Evolutionary conservation across 2,113 vertebrate genomes (phyloP).

Genomic region (Myxocyprinus asiaticus): DNA sequence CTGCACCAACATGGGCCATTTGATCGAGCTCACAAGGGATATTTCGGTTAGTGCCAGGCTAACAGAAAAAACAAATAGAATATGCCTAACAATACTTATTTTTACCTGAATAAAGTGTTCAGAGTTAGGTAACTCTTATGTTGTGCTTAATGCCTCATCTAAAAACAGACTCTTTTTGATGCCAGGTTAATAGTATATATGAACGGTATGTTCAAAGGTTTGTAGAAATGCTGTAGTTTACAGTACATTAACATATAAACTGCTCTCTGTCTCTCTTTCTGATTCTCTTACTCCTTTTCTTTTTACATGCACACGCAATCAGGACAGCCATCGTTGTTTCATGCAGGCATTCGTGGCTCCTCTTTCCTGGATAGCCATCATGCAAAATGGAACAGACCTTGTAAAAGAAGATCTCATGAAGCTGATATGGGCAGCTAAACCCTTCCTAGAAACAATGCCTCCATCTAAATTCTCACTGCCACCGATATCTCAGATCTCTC

Average conservation of each 20-base stretch:
- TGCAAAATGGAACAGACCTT: conserved; percentile 28
- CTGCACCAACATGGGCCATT: conserved; percentile 47
- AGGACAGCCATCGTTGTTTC: conserved; percentile 63
- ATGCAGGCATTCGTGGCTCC: conserved; percentile 60
- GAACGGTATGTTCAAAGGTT: too few relatives aligned
- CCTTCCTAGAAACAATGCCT: conserved; percentile 41
- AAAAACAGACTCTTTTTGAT: too few relatives aligned
- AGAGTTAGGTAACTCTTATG: too few relatives aligned
- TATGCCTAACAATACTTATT: too few relatives aligned
- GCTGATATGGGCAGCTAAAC: conserved; percentile 58
- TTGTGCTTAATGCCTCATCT: too few relatives aligned
- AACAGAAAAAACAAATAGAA: not conserved
- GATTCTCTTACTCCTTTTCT: not conserved
- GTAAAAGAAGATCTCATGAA: conserved; percentile 49
- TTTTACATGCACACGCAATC: not conserved
- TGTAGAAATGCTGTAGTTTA: too few relatives aligned
- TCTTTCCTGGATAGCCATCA: conserved; percentile 59
- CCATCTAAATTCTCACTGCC: conserved; percentile 50
- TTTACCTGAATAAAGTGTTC: too few relatives aligned
- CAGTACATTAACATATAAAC: too few relatives aligned
- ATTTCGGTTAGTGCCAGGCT: conserved; percentile 59
- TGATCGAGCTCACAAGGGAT: conserved; percentile 61
- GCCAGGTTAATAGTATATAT: too few relatives aligned
- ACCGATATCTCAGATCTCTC: not conserved
- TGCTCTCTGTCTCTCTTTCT: too few relatives aligned